Base-by-base conservation (phyloP, 2,888 invertebrate genomes). In the Pomacea canaliculata region DNA sequence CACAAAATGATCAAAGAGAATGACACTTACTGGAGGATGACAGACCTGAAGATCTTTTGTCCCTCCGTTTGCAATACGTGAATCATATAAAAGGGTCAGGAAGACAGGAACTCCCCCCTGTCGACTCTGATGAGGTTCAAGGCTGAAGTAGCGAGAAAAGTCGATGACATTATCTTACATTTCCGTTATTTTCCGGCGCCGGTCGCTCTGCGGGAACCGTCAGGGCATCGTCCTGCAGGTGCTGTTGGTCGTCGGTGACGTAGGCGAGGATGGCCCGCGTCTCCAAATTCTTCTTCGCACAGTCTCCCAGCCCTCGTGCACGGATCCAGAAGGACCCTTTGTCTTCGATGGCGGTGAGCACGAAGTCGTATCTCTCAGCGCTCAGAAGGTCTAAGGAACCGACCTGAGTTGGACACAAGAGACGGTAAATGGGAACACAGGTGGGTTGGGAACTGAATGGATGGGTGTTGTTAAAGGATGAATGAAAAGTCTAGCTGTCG, bases 231-330 rank as follows among this genome's bases (percentile, higher is more conserved):
- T 23, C 73, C 18, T 48, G 16, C 18, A 72, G 73, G 5, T 63
- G 10, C 27, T n/a, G 16, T 12, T n/a, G 10, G 2, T 63, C 63
- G 10, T 27, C 27, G 16, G 70, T 67, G 37, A 66, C 51, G 66
- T 79, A 79, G 23, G 66, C 46, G 27, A 79, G 49, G 48, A 76
- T 60, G 18, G 79, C 77, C 12, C 69, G 59, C 67, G 72, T 76
- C 56, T 77, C 70, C 16, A 77, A 48, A 16, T 49, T 27, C 51
- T 66, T 76, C 13, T 18, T 4, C 23, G 63, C 76, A 87, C 97
- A 97, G 87, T 96, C 96, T 94, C 96, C 95, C 8, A 96, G 92
- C 0, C 97, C 97, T 59, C 95, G 93, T 86, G 95, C 94, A 62
- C 95, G 93, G 78, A 97, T 94, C 97, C 96, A 97, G 91, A 96